Base-by-base conservation (phyloP, 2,113 vertebrate species). In the Anolis sagrei region DNA sequence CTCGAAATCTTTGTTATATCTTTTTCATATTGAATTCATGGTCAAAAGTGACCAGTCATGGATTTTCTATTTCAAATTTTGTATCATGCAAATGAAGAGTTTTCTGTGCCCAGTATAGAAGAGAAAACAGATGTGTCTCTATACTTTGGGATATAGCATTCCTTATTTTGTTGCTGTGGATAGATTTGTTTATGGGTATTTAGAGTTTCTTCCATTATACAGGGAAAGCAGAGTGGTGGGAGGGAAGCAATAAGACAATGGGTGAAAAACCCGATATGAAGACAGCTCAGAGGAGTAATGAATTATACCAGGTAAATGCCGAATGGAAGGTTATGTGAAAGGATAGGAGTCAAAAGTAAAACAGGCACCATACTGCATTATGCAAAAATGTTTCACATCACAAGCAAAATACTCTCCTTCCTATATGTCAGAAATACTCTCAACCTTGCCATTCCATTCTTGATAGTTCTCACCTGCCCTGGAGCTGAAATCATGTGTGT, bases 201-300 rank as follows among this genome's bases (percentile, higher is more conserved):
- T 27, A 84, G 82, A 66, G 23, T 64, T 80, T 82, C 73, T 64
- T 61, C 21, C 10, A 16, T 83, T 76, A 32, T 76, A 49, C 8
- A 76, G 61, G 32, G 36, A 34, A 76, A 76, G 29, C 27, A 49
- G 39, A 49, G 18, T 44, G 61, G 7, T 48, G 16, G 36, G 7
- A n/a, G 7, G 13, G 36, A 66, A 48, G 23, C 11, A 49, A 49
- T 29, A 21, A 76, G 18, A 2, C 16, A 76, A 7, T n/a, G 36
- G 64, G n/a, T 32, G 23, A 49, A 23, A 64, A 75, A 36, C 36
- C 64, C 36, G 3, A 34, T 29, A 74, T 27, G 36, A 69, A n/a
- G 25, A 61, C 27, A 78, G 16, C n/a, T 58, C 25, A 66, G 36
- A 48, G 25, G 78, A 16, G 11, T 0, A 27, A 64, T 79, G 78